A percentile compares a stretch with the other conserved stretches of the same genome.
Evolutionary conservation across 2,797 vertebrate species (phyloP).

Genomic region (Balearica regulorum): DNA sequence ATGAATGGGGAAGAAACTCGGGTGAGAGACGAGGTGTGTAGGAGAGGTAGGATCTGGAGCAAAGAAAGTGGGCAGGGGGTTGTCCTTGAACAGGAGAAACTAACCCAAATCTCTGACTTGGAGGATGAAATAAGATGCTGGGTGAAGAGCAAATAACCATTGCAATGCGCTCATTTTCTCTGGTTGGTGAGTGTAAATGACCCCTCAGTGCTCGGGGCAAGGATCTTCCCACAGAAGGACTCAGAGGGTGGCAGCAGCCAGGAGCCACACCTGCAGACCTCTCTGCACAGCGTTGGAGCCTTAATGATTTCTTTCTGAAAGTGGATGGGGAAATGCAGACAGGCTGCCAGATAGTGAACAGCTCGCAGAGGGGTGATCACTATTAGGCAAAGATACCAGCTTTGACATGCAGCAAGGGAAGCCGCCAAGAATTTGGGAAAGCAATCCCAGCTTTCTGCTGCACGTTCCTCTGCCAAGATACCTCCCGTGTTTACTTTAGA

Average conservation of each 20-base stretch:
- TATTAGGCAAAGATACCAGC: slow-evolving; percentile 49
- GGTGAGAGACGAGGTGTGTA: not conserved
- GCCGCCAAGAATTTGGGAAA: slow-evolving; percentile 45
- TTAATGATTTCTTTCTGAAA: slow-evolving; percentile 54
- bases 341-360: slow-evolving; percentile 48
- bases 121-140: not conserved
- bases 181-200: not conserved
- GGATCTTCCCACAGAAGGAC: not conserved
- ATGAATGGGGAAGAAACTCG: not conserved
- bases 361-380: slow-evolving; percentile 16
- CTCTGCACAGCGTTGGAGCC: not conserved
- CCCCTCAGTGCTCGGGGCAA: not conserved
- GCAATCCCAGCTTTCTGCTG: slow-evolving; percentile 21
- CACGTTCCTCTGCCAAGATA: slow-evolving; percentile 47
- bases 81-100: not conserved
- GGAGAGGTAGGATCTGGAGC: not conserved
- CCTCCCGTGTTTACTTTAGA: slow-evolving; percentile 55
- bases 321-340: slow-evolving; percentile 25
- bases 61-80: not conserved
- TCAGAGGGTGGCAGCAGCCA: not conserved
- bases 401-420: slow-evolving; percentile 61
- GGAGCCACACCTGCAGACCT: not conserved
- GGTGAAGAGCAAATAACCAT: not conserved
- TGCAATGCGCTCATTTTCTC: not conserved
- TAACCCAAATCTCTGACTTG: not conserved